Evolutionary conservation across 2,113 vertebrate genomes (phyloP).

Genomic region (Monopterus albus): DNA sequence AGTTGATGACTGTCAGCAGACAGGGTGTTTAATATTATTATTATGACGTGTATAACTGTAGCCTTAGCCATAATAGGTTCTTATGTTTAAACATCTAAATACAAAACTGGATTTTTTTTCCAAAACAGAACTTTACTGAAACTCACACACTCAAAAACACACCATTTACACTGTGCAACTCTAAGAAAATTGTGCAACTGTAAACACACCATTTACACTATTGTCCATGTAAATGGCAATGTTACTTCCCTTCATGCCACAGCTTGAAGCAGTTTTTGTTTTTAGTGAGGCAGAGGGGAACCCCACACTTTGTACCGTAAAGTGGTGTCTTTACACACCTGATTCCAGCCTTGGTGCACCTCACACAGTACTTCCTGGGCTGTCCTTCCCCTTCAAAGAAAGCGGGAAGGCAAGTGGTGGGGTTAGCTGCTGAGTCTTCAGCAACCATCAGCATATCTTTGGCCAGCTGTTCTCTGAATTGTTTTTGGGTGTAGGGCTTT

Average conservation of each 20-base stretch:
- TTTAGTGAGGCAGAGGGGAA: neutral
- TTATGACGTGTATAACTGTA: no score
- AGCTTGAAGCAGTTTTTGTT: neutral
- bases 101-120: no score
- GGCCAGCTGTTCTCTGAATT: neutral
- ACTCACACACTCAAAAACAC: no score
- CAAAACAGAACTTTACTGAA: no score
- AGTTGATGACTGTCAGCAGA: no score
- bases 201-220: no score
- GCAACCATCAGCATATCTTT: neutral
- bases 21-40: no score
- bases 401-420: neutral
- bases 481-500: neutral
- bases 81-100: no score
- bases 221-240: no score
- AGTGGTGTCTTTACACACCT: neutral
- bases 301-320: neutral
- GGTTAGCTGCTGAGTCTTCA: neutral
- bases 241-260: neutral
- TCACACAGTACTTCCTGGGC: neutral
- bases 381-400: neutral
- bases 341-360: neutral
- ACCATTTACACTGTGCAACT: no score
- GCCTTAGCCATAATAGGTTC: no score
- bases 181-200: no score